A percentile compares a stretch with the other conserved stretches of the same genome.
Conservation (phyloP, 1,140 invertebrate genomes). For the Stratiolaelaps scimitus region DNA sequence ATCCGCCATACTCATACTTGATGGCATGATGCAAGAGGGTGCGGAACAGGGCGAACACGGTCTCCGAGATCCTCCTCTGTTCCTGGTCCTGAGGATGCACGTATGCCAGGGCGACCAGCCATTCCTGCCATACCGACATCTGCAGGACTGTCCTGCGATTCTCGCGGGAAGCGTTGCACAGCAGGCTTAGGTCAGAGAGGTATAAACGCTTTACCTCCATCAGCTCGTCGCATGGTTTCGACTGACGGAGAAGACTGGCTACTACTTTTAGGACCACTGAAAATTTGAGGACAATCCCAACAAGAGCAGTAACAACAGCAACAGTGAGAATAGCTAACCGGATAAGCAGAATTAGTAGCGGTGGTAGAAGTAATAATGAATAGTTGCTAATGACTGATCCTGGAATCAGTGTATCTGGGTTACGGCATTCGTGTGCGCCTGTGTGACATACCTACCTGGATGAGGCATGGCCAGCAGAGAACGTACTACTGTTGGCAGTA, state of each 20-base stretch:
- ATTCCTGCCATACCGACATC: constrained; percentile 99
- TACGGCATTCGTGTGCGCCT: no score
- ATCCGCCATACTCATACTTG: constrained; percentile 98
- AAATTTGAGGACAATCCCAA: no score
- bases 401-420: no score
- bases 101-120: constrained; percentile 96
- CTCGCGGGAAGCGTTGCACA: constrained; percentile 93
- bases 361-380: no score
- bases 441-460: no score
- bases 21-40: constrained; percentile 98
- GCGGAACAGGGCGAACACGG: constrained; percentile 92
- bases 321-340: no score
- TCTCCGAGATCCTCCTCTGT: constrained; percentile 90
- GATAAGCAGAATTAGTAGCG: no score
- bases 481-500: no score
- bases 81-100: constrained; percentile 81
- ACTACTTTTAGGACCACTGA: constrained; percentile 95
- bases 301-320: no score
- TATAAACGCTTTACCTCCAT: constrained; percentile 84
- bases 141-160: constrained; percentile 91
- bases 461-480: no score
- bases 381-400: no score
- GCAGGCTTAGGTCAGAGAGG: constrained; percentile 86
- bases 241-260: constrained; percentile 88
- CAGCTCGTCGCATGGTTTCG: constrained; percentile 76